Conservation (phyloP, 2,888 invertebrate genomes). For the Rhopalosiphum nymphaeae region DNA sequence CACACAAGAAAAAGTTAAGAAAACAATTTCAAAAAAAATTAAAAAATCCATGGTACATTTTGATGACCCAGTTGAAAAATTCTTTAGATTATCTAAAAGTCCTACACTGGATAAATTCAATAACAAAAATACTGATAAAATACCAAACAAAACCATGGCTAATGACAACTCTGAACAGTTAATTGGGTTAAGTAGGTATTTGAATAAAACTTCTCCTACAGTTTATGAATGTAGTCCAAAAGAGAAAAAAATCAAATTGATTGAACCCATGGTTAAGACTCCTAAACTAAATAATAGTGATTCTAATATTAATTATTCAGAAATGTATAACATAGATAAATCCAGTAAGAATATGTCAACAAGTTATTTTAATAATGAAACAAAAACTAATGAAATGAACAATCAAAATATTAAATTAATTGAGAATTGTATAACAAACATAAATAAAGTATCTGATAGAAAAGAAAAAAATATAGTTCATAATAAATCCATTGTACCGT, state of each 20-base stretch:
- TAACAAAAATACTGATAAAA: background rate
- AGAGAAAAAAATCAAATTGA: background rate
- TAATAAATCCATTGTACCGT: background rate
- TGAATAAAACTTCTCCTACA: background rate
- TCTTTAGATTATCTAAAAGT: background rate
- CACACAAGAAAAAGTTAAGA: background rate
- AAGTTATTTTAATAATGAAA: background rate
- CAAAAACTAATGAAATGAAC: background rate
- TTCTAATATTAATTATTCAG: constrained; percentile 34
- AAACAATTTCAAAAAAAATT: constrained; percentile 7
- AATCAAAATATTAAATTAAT: constrained; percentile 5
- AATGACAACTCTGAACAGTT: background rate
- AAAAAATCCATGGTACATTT: constrained; percentile 57
- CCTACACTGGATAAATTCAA: background rate
- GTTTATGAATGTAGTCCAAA: background rate
- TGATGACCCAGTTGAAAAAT: constrained; percentile 49
- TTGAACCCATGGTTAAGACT: background rate
- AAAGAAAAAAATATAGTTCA: background rate
- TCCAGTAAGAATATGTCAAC: background rate
- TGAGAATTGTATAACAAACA: background rate
- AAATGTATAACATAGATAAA: background rate
- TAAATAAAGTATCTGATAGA: background rate
- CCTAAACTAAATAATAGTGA: constrained; percentile 33
- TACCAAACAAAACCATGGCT: background rate
- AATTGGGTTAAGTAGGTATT: background rate